Conservation (phyloP, 2,888 invertebrate genomes). For the Psylliodes chrysocephalus region DNA sequence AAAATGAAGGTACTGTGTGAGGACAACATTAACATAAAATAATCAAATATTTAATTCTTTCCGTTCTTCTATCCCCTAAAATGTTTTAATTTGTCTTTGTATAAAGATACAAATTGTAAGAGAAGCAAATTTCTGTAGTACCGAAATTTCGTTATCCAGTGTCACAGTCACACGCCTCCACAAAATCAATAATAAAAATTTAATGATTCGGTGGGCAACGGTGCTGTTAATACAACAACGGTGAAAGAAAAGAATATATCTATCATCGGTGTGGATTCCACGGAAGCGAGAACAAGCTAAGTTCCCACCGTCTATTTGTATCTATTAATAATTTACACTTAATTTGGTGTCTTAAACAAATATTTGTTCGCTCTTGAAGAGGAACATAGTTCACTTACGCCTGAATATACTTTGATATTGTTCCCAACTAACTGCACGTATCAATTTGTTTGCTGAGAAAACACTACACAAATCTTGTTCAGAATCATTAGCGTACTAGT, state of each 20-base stretch:
- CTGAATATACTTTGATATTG: conserved; percentile 22
- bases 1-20: too few relatives aligned
- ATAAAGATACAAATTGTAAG: too few relatives aligned
- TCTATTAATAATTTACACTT: conserved; percentile 35
- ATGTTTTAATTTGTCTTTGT: too few relatives aligned
- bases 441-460: conserved; percentile 30
- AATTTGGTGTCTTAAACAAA: conserved; percentile 27
- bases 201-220: background rate
- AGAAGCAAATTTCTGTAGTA: too few relatives aligned
- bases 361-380: conserved; percentile 28
- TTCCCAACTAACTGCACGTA: conserved; percentile 21
- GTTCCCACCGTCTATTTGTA: conserved; percentile 37
- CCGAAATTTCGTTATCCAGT: too few relatives aligned
- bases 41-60: too few relatives aligned
- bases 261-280: too few relatives aligned
- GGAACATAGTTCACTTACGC: conserved; percentile 19
- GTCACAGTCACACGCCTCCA: conserved; percentile 5
- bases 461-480: conserved; percentile 16
- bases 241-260: background rate
- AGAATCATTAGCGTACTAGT: background rate
- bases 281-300: conserved; percentile 17
- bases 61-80: too few relatives aligned
- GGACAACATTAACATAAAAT: too few relatives aligned
- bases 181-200: background rate
- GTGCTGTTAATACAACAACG: conserved; percentile 8